These are phyloP conservation scores for Todiramphus chloris DNA, from an alignment of 2,113 vertebrate species.

Conservation along the genomic window DNA sequence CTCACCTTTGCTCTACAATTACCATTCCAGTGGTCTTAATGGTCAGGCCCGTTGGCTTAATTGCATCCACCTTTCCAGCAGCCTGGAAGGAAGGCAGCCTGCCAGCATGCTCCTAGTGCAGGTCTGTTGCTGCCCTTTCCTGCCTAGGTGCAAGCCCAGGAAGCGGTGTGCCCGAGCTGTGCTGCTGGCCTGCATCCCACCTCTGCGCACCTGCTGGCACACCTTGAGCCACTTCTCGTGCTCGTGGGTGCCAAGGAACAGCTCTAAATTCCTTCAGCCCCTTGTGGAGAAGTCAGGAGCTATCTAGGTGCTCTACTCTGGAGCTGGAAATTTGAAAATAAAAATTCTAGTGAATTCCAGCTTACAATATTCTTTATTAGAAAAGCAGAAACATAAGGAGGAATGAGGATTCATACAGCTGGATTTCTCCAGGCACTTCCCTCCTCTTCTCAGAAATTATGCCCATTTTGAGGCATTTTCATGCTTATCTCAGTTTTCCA, in stretches of 20 bases:
- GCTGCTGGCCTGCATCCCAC: not conserved
- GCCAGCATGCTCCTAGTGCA: not conserved
- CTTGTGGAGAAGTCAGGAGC: not conserved
- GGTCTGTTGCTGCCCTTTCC: not conserved
- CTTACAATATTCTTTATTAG: not conserved
- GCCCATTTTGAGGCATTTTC: not conserved
- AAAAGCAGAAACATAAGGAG: not conserved
- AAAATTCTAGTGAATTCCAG: not conserved
- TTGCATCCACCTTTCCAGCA: not conserved
- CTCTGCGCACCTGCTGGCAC: not conserved
- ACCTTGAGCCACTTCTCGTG: rapidly evolving
- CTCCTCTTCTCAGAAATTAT: not conserved
- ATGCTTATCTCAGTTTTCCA: not conserved
- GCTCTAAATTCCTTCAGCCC: not conserved
- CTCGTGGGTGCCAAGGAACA: not conserved
- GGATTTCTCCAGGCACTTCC: not conserved
- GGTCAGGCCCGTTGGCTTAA: not conserved
- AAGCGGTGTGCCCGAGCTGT: rapidly evolving
- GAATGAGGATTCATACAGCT: not conserved
- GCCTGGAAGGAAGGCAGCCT: not conserved
- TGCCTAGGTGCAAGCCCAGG: not conserved
- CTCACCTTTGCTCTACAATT: not conserved
- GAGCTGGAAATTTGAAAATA: not conserved
- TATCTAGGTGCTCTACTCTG: not conserved
- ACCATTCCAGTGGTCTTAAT: not conserved